These are phyloP conservation scores for Ennomos fuscantarius DNA, from an alignment of 2,888 invertebrate genomes.

Conservation along the genomic window DNA sequence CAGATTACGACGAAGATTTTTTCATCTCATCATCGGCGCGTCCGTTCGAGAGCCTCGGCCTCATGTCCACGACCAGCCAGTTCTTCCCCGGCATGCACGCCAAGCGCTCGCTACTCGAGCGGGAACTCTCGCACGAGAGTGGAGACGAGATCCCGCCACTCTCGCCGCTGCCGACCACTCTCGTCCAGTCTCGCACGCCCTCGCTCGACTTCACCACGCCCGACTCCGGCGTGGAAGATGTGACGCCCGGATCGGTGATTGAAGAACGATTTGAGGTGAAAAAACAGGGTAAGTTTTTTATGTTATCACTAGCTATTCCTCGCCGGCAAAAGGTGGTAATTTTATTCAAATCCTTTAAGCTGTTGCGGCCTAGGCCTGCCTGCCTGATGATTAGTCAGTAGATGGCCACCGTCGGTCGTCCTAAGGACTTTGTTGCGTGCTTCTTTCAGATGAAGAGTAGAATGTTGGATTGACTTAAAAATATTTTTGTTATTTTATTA, in stretches of 20 bases:
- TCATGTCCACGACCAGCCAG: conserved; percentile 86
- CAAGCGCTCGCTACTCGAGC: conserved; percentile 60
- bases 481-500: no score
- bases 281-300: conserved; percentile 33
- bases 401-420: no score
- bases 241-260: conserved; percentile 79
- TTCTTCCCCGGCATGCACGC: conserved; percentile 88
- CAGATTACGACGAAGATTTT: conserved; percentile 88
- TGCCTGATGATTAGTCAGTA: no score
- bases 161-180: conserved; percentile 52
- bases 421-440: no score
- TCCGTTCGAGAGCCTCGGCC: conserved; percentile 88
- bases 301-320: no score
- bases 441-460: no score
- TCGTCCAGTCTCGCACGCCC: conserved; percentile 56
- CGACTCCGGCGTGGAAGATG: conserved; percentile 87
- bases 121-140: conserved; percentile 54
- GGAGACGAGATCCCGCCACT: conserved; percentile 56
- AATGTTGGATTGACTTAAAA: no score
- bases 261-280: conserved; percentile 69
- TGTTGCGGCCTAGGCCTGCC: no score
- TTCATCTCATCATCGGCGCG: conserved; percentile 90
- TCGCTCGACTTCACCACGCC: conserved; percentile 84
- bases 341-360: no score
- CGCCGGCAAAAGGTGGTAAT: no score